A percentile compares a stretch with the other conserved stretches of the same genome.
Evolutionary conservation across 2,797 vertebrate genomes (phyloP).

Genomic region (Diplodus sargus): DNA sequence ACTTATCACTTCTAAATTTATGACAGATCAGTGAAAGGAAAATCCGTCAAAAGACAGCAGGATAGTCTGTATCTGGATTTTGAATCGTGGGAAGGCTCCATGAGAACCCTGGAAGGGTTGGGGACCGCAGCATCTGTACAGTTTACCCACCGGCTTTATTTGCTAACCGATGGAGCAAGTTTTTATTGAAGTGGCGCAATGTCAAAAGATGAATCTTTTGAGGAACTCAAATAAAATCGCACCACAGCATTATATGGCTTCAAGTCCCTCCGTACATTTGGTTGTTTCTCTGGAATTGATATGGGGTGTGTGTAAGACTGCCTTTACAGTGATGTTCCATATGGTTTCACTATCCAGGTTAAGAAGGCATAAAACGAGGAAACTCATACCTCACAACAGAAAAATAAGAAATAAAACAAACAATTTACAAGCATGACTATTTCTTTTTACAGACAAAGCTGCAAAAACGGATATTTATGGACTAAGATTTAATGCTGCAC

Average conservation of each 20-base stretch:
- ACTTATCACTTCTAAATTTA: conserved; percentile 26
- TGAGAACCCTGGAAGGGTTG: conserved; percentile 29
- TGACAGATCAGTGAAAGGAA: conserved; percentile 13
- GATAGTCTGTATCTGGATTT: conserved; percentile 43
- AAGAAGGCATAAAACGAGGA: conserved; percentile 38
- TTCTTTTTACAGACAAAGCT: conserved; percentile 30
- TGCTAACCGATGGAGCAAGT: conserved; percentile 48
- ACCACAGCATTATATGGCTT: conserved; percentile 46
- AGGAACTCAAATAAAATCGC: conserved; percentile 60
- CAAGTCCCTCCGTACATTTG: conserved; percentile 22
- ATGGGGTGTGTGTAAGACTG: conserved; percentile 19
- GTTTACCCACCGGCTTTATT: conserved; percentile 35
- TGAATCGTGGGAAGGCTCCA: conserved; percentile 43
- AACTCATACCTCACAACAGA: conserved; percentile 49
- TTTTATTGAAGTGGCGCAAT: conserved; percentile 55
- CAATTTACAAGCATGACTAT: conserved; percentile 53
- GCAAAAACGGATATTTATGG: conserved; percentile 48
- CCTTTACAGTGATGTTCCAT: conserved; percentile 45
- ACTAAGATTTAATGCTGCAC: conserved; percentile 32
- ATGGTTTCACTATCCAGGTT: conserved; percentile 56
- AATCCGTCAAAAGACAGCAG: conserved; percentile 31
- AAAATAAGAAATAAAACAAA: conserved; percentile 24
- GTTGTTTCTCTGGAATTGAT: conserved; percentile 34
- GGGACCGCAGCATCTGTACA: conserved; percentile 37
- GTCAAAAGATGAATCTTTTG: conserved; percentile 61